Base-by-base conservation (phyloP, 2,888 invertebrate genomes). In the Agrochola macilenta region DNA sequence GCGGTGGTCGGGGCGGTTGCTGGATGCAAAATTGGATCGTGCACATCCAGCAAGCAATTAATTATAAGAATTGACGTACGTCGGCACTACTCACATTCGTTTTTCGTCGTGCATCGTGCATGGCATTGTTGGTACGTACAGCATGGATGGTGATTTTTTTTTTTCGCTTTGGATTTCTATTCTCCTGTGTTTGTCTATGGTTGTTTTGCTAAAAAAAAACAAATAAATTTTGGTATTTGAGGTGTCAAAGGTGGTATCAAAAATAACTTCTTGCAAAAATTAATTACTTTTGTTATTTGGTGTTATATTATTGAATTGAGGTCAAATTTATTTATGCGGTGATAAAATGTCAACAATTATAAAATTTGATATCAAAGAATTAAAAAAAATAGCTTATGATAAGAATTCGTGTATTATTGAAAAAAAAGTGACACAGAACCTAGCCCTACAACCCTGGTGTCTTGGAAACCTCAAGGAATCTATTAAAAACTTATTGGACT, bases 401-500 rank as follows among this genome's bases (percentile, higher is more conserved):
- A 96, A 97, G 85, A 97, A 97, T 83, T 97, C 97, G 0, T 97
- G 97, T 91, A 97, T 98, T 54, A 89, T 95, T 83, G 96, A 97
- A 83, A 97, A 97, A 89, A 96, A 93, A 89, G 94, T 96, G 14
- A 97, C 94, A 39, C 97, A 97, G 91, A 97, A 97, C 87, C 88
- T 98, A 72, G 97, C 97, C 0, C 90, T 98, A 69, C 97, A 97
- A 91, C 98, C 98, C 11, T 97, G 97, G 95, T 97, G 98, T 90
- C 94, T 98, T 65, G 97, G 97, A 57, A 97, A 97, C 88, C 88
- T 97, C 43, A 97, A 96, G 74, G 95, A 96, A 80, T 97, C 97
- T 14, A 93, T 98, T 11, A 97, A 97, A 90, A 97, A 97, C 87
- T 94, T 97, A 85, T 91, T 98, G 68, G 96, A 97, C 88, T 96